Percentiles rank a stretch among this genome's conserved stretches.
Conservation (phyloP, 2,888 invertebrate species). For the Deilephila porcellus region DNA sequence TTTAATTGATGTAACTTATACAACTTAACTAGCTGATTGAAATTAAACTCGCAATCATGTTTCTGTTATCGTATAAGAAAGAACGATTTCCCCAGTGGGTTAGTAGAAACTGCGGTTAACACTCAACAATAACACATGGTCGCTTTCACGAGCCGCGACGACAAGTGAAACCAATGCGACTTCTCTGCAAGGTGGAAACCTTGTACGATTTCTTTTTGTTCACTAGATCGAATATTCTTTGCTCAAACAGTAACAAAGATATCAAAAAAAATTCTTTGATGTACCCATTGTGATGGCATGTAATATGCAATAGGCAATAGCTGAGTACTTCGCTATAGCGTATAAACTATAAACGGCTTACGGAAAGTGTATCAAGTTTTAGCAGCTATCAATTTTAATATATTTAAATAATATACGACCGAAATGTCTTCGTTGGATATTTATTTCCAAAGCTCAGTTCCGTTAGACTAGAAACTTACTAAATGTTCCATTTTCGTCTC, state of each 20-base stretch:
- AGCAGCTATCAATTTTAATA: too few relatives aligned
- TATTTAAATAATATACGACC: too few relatives aligned
- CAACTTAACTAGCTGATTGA: background rate
- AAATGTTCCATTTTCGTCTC: background rate
- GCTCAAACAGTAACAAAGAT: background rate
- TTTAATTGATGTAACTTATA: too few relatives aligned
- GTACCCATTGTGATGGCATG: too few relatives aligned
- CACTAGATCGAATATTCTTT: background rate
- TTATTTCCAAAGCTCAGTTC: too few relatives aligned
- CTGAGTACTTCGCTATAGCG: too few relatives aligned
- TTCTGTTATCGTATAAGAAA: slow-evolving; percentile 23
- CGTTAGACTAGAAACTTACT: too few relatives aligned
- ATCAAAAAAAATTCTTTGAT: background rate
- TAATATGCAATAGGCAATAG: too few relatives aligned
- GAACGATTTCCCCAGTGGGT: slow-evolving; percentile 13
- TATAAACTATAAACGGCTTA: too few relatives aligned
- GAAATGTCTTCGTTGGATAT: too few relatives aligned
- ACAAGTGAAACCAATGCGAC: slow-evolving; percentile 17
- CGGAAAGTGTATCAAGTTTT: too few relatives aligned
- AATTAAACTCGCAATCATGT: background rate
- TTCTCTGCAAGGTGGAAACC: background rate
- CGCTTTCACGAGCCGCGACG: slow-evolving; percentile 18
- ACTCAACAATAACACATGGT: slow-evolving; percentile 20
- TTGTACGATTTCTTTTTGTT: slow-evolving; percentile 1
- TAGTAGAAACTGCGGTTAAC: slow-evolving; percentile 23